These are phyloP conservation scores for Athrips mouffetella DNA, from an alignment of 2,888 invertebrate species.

Conservation along the genomic window DNA sequence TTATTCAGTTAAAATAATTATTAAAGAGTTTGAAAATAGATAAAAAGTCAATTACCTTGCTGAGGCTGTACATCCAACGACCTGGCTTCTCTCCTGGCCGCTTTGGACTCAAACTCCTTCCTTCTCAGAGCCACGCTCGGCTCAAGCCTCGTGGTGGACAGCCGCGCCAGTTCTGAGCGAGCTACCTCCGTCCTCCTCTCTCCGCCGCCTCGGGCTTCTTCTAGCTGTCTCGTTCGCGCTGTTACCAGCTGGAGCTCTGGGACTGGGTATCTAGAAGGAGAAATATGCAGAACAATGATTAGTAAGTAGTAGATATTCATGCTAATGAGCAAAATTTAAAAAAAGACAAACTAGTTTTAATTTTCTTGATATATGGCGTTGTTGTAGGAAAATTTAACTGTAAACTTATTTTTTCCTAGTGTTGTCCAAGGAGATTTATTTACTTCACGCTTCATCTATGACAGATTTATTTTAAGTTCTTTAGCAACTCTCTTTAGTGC, in stretches of 20 bases:
- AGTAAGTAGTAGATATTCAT: too few species aligned
- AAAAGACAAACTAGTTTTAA: too few species aligned
- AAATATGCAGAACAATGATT: not conserved
- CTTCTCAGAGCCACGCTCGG: conserved; percentile 86
- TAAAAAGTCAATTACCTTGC: conserved; percentile 38
- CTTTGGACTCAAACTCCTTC: conserved; percentile 83
- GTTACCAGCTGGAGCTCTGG: conserved; percentile 83
- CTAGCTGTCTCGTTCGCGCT: conserved; percentile 85
- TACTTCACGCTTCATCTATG: too few species aligned
- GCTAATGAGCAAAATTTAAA: too few species aligned
- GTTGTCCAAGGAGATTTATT: too few species aligned
- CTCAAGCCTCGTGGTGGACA: conserved; percentile 82
- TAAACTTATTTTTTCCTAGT: too few species aligned
- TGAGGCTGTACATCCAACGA: conserved; percentile 70
- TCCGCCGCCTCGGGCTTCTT: conserved; percentile 80
- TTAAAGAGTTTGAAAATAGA: not conserved
- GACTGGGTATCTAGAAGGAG: conserved; percentile 55
- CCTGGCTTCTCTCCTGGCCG: conserved; percentile 59
- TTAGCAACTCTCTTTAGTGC: too few species aligned
- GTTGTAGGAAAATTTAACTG: too few species aligned
- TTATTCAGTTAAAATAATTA: not conserved
- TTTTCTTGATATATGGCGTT: too few species aligned
- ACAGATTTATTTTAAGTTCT: too few species aligned
- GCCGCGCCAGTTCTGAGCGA: conserved; percentile 81
- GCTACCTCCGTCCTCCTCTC: conserved; percentile 82